Base-by-base conservation (phyloP, 2,888 invertebrate species). In the Eulithis testata region DNA sequence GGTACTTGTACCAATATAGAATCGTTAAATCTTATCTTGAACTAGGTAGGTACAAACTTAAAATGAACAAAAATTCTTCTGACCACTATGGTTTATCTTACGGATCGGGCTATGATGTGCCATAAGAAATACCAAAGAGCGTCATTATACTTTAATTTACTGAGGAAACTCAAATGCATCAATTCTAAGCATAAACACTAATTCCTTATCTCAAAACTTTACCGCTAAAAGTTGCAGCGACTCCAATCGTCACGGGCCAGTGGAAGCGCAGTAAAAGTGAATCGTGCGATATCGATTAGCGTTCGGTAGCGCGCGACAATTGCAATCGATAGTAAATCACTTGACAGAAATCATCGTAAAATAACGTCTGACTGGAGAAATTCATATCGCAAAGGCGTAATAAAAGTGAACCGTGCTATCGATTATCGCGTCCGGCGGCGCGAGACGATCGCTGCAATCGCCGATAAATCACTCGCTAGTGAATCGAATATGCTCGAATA, bases 321-420 rank as follows among this genome's bases (percentile, higher is more conserved):
- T 3, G 77, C 81, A 79, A 86, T 87, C 86, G 82, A 21, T 71
- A 81, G 62, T 90, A 89, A 90, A 90, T 91, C 89, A 89, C 79
- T 77, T 54, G 54, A 54, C 43, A 43, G 14, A 31, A 40, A 40
- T 40, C 8, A 40, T 40, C 40, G 40, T 40, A 40, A 12, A 12
- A 47, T 12, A 7, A 12, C 7, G 9, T 49, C 11, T 4, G 9
- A 9, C 44, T 63, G 43, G 36, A 58, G 62, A 65, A 40, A 60
- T 60, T 73, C 63, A 67, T 60, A 67, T 63, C 57, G 63, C 60
- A 53, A 63, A 58, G 58, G 59, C 77, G 79, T 79, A 80, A 85
- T 87, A 87, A 86, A 88, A 88, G 80, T 81, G 87, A 82, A 77
- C 76, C 75, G 72, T 69, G 77, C 77, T 85, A 87, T 89, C 88